A percentile compares a stretch with the other conserved stretches of the same genome.
phyloP scores from a whole-genome alignment of 2,113 vertebrate genomes.

The Oreochromis niloticus region DNA sequence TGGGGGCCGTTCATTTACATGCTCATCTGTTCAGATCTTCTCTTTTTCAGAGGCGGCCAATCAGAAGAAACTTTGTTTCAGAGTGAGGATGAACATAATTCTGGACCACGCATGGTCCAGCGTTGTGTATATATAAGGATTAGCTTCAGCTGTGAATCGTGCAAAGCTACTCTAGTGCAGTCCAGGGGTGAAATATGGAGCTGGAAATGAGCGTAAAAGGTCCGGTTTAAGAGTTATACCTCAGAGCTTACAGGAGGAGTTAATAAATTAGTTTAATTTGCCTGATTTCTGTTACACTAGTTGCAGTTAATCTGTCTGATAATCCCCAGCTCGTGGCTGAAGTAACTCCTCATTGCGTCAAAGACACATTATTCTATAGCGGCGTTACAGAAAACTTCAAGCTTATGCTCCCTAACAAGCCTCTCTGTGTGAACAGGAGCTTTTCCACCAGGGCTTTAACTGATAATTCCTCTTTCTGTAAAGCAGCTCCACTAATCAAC shows the following conservation, averaged over 20 bases:
- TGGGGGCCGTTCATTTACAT: rapidly evolving
- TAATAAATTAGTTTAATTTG: neutral
- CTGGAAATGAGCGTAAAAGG: neutral
- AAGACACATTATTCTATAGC: neutral
- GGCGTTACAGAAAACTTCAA: neutral
- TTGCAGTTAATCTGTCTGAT: neutral
- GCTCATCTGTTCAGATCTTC: neutral
- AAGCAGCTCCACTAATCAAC: neutral
- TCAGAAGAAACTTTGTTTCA: neutral
- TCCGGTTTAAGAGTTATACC: neutral
- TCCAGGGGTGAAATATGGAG: rapidly evolving
- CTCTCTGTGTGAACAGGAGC: neutral
- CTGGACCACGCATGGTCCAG: neutral
- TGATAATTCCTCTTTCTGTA: neutral
- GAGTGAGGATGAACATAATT: neutral
- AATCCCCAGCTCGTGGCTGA: neutral
- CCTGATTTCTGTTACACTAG: neutral
- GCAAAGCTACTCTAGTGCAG: neutral
- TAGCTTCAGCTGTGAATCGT: neutral
- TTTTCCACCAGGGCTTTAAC: neutral
- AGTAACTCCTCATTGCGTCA: neutral
- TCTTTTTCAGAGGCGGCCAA: neutral
- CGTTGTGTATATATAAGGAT: neutral
- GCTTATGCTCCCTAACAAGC: neutral
- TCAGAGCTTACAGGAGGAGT: neutral